Percentiles rank a stretch among this genome's conserved stretches.
phyloP scores from a whole-genome alignment of 2,113 vertebrate genomes.

The Oceanites oceanicus region DNA sequence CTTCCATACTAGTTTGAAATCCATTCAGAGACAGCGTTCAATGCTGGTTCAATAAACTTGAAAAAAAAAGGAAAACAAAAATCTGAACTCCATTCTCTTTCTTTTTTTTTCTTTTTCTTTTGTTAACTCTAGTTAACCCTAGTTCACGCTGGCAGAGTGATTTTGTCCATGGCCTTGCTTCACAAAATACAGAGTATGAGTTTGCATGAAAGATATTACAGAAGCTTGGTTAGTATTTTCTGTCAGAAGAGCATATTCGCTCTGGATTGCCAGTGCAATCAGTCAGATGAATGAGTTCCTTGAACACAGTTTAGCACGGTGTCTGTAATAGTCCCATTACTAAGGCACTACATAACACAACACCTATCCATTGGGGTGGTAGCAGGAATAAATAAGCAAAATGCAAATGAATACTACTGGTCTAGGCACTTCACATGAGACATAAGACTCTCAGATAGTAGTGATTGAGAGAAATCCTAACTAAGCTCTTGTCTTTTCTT shows the following conservation, averaged over 20 bases:
- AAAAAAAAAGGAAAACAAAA: not conserved
- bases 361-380: not conserved
- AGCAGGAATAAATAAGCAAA: not conserved
- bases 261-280: not conserved
- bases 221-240: slow-evolving; percentile 14
- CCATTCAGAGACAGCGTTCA: not conserved
- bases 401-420: not conserved
- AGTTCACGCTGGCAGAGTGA: not conserved
- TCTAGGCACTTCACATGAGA: not conserved
- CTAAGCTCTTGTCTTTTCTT: not conserved
- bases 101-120: not conserved
- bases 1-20: not conserved
- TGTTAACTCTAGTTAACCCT: not conserved
- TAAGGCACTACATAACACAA: not conserved
- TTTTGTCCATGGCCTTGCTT: not conserved
- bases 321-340: slow-evolving; percentile 8
- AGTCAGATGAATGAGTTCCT: slow-evolving; percentile 42
- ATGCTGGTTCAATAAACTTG: not conserved
- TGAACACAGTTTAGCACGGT: slow-evolving; percentile 2
- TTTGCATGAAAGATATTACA: not conserved
- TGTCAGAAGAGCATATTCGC: not conserved
- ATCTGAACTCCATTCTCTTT: not conserved
- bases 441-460: not conserved
- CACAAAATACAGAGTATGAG: not conserved
- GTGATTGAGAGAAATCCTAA: not conserved